Conservation (phyloP, 2,888 invertebrate genomes). For the Andricus quercusramuli region DNA sequence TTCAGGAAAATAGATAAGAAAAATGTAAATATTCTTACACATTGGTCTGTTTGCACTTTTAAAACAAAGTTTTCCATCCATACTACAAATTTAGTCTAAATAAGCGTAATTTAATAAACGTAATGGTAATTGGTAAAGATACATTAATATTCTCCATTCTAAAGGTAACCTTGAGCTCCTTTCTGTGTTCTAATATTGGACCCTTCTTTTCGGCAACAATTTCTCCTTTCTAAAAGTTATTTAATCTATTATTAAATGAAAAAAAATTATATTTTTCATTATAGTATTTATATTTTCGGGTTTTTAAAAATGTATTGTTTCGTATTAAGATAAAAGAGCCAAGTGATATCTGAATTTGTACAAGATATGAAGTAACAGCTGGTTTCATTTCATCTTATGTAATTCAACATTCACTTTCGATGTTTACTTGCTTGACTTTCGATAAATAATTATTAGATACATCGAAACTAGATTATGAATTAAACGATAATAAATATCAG, state of each 20-base stretch:
- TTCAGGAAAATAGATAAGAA: background rate
- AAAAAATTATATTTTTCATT: background rate
- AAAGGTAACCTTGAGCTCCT: constrained; percentile 17
- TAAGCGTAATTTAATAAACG: background rate
- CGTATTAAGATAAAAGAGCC: background rate
- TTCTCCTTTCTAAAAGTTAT: background rate
- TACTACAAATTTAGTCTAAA: background rate
- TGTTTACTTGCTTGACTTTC: constrained; percentile 24
- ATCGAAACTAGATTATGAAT: background rate
- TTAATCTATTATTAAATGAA: background rate
- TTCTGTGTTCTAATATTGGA: background rate
- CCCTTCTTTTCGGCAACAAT: background rate
- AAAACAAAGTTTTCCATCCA: background rate
- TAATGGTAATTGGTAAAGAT: background rate
- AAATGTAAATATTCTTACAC: background rate
- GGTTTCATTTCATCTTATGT: constrained; percentile 54
- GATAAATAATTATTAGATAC: constrained; percentile 7
- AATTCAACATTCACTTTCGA: constrained; percentile 60
- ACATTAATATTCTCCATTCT: background rate
- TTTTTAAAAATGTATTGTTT: background rate
- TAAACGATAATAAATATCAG: background rate
- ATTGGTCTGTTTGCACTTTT: background rate
- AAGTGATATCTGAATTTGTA: background rate
- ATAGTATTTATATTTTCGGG: background rate
- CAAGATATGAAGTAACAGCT: constrained; percentile 50